phyloP scores from a whole-genome alignment of 2,113 vertebrate genomes.

The Polypterus bichir region DNA sequence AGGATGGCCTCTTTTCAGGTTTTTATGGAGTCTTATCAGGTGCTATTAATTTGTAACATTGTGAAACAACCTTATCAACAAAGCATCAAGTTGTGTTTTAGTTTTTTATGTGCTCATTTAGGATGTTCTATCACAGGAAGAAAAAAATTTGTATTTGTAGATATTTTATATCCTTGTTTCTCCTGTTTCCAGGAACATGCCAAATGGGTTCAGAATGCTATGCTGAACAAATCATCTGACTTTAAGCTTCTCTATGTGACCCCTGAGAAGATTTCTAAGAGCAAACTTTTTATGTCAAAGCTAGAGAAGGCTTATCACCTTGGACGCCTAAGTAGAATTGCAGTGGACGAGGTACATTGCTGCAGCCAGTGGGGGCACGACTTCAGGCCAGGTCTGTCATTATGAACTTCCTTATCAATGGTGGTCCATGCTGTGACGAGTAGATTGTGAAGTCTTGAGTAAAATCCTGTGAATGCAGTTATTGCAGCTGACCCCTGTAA shows the following conservation, averaged over 20 bases:
- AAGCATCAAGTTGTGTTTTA: too few relatives aligned
- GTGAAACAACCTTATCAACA: too few relatives aligned
- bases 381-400: constrained; percentile 76
- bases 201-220: constrained; percentile 68
- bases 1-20: too few relatives aligned
- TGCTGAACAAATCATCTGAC: constrained; percentile 51
- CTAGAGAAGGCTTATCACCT: constrained; percentile 85
- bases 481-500: too few relatives aligned
- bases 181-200: constrained; percentile 61
- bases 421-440: too few relatives aligned
- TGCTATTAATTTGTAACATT: too few relatives aligned
- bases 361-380: constrained; percentile 98
- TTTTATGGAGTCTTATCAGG: too few relatives aligned
- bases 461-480: too few relatives aligned
- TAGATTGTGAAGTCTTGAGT: too few relatives aligned
- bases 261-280: constrained; percentile 94
- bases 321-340: constrained; percentile 58
- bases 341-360: constrained; percentile 93
- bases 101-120: too few relatives aligned
- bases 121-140: too few relatives aligned
- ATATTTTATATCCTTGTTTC: constrained; percentile 4
- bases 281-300: constrained; percentile 90
- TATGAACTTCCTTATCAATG: not conserved
- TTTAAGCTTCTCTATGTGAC: constrained; percentile 89
- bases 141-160: not conserved